Evolutionary conservation across 2,113 vertebrate genomes (phyloP).

Genomic region (Dasyurus viverrinus): DNA sequence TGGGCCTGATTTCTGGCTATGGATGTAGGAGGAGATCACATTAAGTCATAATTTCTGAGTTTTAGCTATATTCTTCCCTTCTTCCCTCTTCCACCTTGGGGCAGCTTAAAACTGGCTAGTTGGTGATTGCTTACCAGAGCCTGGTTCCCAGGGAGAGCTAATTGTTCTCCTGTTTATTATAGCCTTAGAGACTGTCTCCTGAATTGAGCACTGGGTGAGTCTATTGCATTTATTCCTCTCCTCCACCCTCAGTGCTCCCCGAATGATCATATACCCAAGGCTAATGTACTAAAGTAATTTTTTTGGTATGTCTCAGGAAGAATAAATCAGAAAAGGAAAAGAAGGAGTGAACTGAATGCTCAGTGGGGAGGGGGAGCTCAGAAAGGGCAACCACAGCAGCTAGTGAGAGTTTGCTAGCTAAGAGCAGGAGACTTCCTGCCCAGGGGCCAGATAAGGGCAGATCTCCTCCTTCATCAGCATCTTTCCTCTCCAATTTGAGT

Average conservation of each 20-base stretch:
- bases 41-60: not conserved
- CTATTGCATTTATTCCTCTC: not conserved
- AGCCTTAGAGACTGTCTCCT: not conserved
- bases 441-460: not conserved
- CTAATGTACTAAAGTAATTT: not conserved
- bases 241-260: not conserved
- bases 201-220: not conserved
- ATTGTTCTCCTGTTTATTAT: not conserved
- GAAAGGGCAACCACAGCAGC: not conserved
- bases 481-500: not conserved
- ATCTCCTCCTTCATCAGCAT: not conserved
- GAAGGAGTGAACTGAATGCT: not conserved
- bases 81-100: not conserved
- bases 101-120: not conserved
- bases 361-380: not conserved
- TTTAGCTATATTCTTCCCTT: not conserved
- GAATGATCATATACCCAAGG: not conserved
- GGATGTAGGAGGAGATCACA: not conserved
- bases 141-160: not conserved
- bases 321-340: not conserved
- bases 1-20: not conserved
- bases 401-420: not conserved
- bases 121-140: not conserved
- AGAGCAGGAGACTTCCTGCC: not conserved
- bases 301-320: not conserved